A percentile compares a stretch with the other conserved stretches of the same genome.
Conservation (phyloP, 2,113 vertebrate species). For the Chitala chitala region DNA sequence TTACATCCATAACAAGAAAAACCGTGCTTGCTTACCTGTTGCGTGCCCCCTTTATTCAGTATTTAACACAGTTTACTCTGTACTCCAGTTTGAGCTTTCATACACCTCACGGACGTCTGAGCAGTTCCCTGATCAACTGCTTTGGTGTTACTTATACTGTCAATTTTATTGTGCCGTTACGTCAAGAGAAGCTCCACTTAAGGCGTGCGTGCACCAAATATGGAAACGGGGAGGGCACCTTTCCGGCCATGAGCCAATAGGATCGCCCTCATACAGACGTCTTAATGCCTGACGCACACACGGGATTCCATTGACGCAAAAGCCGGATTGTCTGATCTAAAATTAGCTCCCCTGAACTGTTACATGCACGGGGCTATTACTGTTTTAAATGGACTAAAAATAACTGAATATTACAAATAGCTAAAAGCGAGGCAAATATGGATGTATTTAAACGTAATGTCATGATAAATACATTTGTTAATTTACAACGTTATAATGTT, state of each 20-base stretch:
- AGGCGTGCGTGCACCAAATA: conserved; percentile 58
- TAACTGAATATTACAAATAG: conserved; percentile 47
- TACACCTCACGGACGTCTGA: conserved; percentile 24
- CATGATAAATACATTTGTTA: conserved; percentile 4
- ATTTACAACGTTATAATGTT: not conserved
- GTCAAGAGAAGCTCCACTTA: conserved; percentile 45
- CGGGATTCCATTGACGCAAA: conserved; percentile 94
- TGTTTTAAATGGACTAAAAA: conserved; percentile 61
- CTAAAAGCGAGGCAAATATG: conserved; percentile 19
- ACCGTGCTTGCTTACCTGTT: conserved; percentile 43
- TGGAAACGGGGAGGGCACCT: conserved; percentile 67
- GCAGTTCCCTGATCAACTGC: conserved; percentile 11
- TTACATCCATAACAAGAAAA: not conserved
- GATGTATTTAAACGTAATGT: conserved; percentile 11
- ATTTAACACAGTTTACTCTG: conserved; percentile 24
- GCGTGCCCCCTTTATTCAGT: conserved; percentile 16
- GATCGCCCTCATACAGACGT: conserved; percentile 50
- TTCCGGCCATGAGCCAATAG: conserved; percentile 64
- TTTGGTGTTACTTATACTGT: conserved; percentile 36
- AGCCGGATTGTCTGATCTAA: conserved; percentile 68
- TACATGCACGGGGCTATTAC: conserved; percentile 24
- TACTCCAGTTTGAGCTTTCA: conserved; percentile 34
- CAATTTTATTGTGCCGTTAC: conserved; percentile 63
- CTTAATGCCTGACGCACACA: conserved; percentile 77
- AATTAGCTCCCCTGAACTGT: conserved; percentile 57